phyloP scores from a whole-genome alignment of 2,888 invertebrate genomes.

The Acholoe squamosa region DNA sequence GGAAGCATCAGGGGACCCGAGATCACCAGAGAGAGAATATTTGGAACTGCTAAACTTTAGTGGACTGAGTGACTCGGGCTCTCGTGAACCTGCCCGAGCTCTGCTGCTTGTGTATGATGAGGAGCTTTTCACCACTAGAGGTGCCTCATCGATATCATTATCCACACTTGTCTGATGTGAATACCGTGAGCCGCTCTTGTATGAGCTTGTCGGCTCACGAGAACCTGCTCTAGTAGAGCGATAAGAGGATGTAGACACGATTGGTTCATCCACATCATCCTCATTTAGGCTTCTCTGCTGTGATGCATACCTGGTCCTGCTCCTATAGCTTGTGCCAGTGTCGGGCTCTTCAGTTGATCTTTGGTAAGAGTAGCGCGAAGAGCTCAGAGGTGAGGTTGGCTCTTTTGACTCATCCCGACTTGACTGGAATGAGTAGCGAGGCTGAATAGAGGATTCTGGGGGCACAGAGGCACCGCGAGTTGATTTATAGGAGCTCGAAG shows the following conservation, averaged over 20 bases:
- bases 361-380: neutral
- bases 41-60: neutral
- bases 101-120: neutral
- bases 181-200: conserved; percentile 42
- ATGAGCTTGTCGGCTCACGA: conserved; percentile 18
- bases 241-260: conserved; percentile 4
- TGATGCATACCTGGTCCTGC: neutral
- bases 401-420: conserved; percentile 41
- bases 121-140: neutral
- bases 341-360: neutral
- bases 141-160: neutral
- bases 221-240: conserved; percentile 11
- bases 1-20: neutral
- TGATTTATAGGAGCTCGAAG: neutral
- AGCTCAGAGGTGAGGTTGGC: neutral
- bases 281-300: conserved; percentile 6
- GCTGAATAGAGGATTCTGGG: neutral
- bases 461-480: conserved; percentile 12
- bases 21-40: neutral
- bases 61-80: neutral
- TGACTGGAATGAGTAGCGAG: conserved; percentile 20
- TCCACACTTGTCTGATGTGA: neutral
- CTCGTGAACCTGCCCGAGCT: neutral
- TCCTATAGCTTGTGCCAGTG: neutral
- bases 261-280: neutral